These are phyloP conservation scores for Ostrea edulis DNA, from an alignment of 1,140 invertebrate species.

Conservation along the genomic window DNA sequence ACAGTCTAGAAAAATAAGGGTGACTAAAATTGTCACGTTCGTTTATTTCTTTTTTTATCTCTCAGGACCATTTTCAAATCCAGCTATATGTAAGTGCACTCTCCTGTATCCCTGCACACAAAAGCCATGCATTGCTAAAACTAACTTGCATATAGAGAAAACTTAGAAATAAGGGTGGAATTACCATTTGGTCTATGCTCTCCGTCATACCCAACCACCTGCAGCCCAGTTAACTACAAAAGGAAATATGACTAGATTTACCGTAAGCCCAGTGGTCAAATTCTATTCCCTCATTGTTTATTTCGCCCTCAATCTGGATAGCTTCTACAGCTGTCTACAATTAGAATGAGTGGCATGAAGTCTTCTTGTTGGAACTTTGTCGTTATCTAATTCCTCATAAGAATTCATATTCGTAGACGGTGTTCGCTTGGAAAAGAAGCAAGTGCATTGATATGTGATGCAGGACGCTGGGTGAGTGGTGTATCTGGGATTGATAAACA, in stretches of 20 bases:
- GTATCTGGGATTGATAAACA: too few species aligned
- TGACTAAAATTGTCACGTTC: neutral
- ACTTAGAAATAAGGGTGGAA: neutral
- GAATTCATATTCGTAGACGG: too few species aligned
- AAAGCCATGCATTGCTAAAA: slow-evolving; percentile 19
- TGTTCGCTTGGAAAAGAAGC: too few species aligned
- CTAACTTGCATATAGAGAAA: neutral
- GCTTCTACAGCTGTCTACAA: slow-evolving; percentile 41
- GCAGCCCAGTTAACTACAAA: slow-evolving; percentile 26
- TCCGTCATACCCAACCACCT: slow-evolving; percentile 2
- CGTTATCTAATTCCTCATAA: too few species aligned
- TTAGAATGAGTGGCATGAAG: neutral
- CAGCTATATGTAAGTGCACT: neutral
- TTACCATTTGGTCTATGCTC: slow-evolving; percentile 40
- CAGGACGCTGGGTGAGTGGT: too few species aligned
- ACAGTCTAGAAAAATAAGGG: slow-evolving; percentile 29
- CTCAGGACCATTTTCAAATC: neutral
- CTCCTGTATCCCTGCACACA: neutral
- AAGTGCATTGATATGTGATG: too few species aligned
- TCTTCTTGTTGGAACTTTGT: neutral
- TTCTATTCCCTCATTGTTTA: slow-evolving; percentile 3
- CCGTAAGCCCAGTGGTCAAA: slow-evolving; percentile 37
- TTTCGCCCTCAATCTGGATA: slow-evolving; percentile 34
- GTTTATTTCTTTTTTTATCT: neutral
- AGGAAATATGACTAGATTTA: slow-evolving; percentile 42